Conservation (phyloP, 2,888 invertebrate genomes). For the Seira musarum region DNA sequence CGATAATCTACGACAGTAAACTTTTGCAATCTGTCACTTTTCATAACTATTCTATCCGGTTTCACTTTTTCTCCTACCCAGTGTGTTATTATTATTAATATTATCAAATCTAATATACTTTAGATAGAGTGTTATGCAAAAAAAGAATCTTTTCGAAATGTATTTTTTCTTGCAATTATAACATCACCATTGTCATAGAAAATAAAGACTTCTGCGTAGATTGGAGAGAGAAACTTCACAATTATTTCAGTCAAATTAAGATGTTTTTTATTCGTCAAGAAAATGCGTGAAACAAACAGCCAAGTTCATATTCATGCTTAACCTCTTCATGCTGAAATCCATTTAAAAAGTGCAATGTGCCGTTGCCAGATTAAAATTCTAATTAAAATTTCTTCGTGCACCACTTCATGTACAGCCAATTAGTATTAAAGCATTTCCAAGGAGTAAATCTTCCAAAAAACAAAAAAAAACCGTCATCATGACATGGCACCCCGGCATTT, state of each 20-base stretch:
- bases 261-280: too few relatives aligned
- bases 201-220: too few relatives aligned
- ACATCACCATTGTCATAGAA: background rate
- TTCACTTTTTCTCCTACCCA: background rate
- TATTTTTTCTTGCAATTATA: background rate
- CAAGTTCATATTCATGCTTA: too few relatives aligned
- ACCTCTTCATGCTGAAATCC: background rate
- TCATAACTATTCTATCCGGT: background rate
- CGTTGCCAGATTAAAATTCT: constrained; percentile 49
- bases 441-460: constrained; percentile 37
- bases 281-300: too few relatives aligned
- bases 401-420: constrained; percentile 49
- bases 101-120: too few relatives aligned
- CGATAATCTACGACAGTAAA: background rate
- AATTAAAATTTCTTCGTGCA: constrained; percentile 59
- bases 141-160: background rate
- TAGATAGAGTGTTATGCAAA: too few relatives aligned
- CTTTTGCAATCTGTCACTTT: background rate
- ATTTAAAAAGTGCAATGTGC: background rate
- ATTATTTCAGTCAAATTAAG: too few relatives aligned
- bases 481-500: constrained; percentile 15
- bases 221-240: too few relatives aligned
- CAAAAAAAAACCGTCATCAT: constrained; percentile 26
- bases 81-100: too few relatives aligned
- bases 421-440: constrained; percentile 48